Base-by-base conservation (phyloP, 2,113 vertebrate genomes). In the Thunnus thynnus region DNA sequence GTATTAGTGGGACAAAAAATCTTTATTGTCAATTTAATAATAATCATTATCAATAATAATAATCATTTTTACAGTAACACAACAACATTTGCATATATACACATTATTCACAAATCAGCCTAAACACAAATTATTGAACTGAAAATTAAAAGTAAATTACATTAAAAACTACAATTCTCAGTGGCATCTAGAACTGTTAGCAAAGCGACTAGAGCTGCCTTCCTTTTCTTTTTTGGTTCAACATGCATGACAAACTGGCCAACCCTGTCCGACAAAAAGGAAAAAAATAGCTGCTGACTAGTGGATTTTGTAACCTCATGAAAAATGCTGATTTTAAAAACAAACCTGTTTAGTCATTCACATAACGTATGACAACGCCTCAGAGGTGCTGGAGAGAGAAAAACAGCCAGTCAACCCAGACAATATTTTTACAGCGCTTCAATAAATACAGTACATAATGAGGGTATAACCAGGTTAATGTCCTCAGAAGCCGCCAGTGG, bases 11-110 rank as follows among this genome's bases (percentile, higher is more conserved):
- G 70, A 73, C 54, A 88, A 80, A 72, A 76, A 25, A 20, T 30
- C 68, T 87, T 91, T 87, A 88, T 83, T 86, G 61, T 66, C 58
- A 65, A 64, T 54, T 71, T 81, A n/a, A 77, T 62, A 50, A 56
- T 69, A 50, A 64, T 51, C 6, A 76, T 80, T 83, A 22, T 22
- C 22, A 22, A 22, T 81, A n/a, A 77, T 62, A 50, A 56, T 69
- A 50, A 64, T 51, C 6, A 76, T 80, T 83, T 82, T 71, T 61
- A 71, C 14, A 55, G 17, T 32, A 32, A 69, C 50, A 58, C 41
- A 50, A 60, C 7, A 52, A 47, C 18, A 46, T 76, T 61, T 64
- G 20, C 52, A 56, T 80, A 82, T 80, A n/a, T 68, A 80, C 78
- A 92, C 51, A 17, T 71, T 62, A 82, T 85, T 84, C 52, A 82